Evolutionary conservation across 2,797 vertebrate genomes (phyloP).

Genomic region (Streptopelia turtur): DNA sequence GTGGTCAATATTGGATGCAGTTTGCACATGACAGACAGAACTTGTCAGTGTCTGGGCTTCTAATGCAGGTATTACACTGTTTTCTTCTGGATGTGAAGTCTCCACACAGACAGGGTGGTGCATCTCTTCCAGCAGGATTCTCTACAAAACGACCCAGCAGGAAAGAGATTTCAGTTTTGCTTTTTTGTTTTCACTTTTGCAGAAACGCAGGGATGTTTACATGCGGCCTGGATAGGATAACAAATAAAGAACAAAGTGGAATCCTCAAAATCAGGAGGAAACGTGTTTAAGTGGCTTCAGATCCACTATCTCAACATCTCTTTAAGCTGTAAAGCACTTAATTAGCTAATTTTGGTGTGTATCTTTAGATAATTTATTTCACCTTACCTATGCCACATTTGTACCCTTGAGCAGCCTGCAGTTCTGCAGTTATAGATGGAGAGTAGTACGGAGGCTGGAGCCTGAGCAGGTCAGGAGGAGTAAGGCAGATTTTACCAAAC

Average conservation of each 20-base stretch:
- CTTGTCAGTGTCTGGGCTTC: neutral
- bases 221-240: too few species aligned
- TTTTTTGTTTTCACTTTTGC: neutral
- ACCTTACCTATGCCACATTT: neutral
- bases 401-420: fast-evolving
- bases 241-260: neutral
- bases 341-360: neutral
- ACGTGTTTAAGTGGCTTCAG: neutral
- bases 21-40: neutral
- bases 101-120: neutral
- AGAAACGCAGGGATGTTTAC: neutral
- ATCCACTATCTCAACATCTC: neutral
- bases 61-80: neutral
- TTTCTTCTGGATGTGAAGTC: neutral
- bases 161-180: neutral
- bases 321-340: neutral
- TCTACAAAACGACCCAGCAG: neutral
- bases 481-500: neutral
- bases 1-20: neutral
- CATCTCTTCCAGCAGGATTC: neutral
- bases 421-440: neutral
- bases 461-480: neutral
- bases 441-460: neutral
- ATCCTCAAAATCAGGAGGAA: neutral
- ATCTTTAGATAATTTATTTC: neutral